Evolutionary conservation across 2,797 vertebrate genomes (phyloP).

Genomic region (Tokudaia tokunoshimensis): DNA sequence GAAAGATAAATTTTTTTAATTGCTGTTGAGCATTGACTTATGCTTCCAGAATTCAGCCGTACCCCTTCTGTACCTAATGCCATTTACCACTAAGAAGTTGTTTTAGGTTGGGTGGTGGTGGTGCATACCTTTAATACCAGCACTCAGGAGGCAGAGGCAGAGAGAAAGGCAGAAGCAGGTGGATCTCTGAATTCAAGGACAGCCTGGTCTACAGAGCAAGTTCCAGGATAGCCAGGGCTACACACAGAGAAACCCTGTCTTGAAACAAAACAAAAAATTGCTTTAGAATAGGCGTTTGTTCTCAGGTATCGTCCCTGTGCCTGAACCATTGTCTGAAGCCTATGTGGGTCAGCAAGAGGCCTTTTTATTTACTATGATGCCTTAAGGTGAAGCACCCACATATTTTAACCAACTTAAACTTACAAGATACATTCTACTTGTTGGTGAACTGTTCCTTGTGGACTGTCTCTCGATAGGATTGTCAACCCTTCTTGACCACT

Average conservation of each 20-base stretch:
- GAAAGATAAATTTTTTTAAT: slow-evolving; percentile 40
- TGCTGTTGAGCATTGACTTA: not conserved
- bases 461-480: slow-evolving; percentile 29
- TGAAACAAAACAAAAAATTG: not conserved
- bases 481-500: slow-evolving; percentile 7
- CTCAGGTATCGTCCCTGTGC: not conserved
- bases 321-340: not conserved
- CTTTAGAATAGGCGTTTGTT: slow-evolving; percentile 15
- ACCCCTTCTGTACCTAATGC: not conserved
- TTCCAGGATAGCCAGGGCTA: not conserved
- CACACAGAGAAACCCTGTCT: not conserved
- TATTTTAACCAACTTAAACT: slow-evolving; percentile 3
- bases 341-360: not conserved
- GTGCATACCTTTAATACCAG: not conserved
- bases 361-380: not conserved
- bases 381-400: not conserved
- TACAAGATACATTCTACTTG: not conserved
- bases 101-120: not conserved
- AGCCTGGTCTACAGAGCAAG: not conserved
- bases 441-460: not conserved
- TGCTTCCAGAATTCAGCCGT: not conserved
- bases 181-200: not conserved
- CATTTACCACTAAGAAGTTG: slow-evolving; percentile 45
- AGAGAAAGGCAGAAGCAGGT: not conserved
- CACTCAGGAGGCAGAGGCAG: not conserved